Conservation (phyloP, 2,888 invertebrate species). For the Carcina quercana region DNA sequence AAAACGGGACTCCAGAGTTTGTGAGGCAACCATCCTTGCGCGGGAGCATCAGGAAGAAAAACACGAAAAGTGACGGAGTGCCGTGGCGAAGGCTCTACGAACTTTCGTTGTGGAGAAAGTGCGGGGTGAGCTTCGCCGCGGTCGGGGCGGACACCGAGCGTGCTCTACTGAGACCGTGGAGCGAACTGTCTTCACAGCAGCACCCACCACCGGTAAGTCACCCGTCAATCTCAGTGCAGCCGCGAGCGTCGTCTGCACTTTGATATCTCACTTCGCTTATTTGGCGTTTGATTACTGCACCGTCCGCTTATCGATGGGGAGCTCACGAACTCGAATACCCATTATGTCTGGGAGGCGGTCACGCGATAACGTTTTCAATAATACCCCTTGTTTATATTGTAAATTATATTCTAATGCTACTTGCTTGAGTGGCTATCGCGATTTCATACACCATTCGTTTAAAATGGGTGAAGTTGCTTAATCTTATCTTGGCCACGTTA, state of each 20-base stretch:
- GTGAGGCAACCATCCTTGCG: constrained; percentile 55
- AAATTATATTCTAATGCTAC: constrained; percentile 23
- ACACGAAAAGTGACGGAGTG: constrained; percentile 49
- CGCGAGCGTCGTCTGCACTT: constrained; percentile 37
- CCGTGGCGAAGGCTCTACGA: constrained; percentile 74
- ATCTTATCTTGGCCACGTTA: constrained; percentile 28
- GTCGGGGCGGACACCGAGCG: constrained; percentile 58
- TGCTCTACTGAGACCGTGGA: constrained; percentile 55
- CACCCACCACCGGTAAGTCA: constrained; percentile 56
- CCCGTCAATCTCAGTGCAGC: constrained; percentile 32
- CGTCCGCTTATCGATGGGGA: constrained; percentile 26
- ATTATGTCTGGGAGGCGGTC: constrained; percentile 30
- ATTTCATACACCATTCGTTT: neutral
- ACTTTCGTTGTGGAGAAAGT: constrained; percentile 71
- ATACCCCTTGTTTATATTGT: constrained; percentile 21
- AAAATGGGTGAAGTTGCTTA: constrained; percentile 9
- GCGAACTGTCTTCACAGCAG: constrained; percentile 47
- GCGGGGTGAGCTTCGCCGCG: constrained; percentile 58
- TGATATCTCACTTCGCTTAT: constrained; percentile 46
- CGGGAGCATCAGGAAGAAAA: constrained; percentile 59
- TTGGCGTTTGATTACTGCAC: constrained; percentile 43
- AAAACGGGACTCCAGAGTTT: constrained; percentile 49
- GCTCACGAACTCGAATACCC: constrained; percentile 33
- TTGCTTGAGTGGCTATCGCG: constrained; percentile 11
- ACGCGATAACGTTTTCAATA: constrained; percentile 26